Evolutionary conservation across 2,888 invertebrate species (phyloP), one percentile per base, ranked within the genome.

Genomic region (Notodonta dromedarius): DNA sequence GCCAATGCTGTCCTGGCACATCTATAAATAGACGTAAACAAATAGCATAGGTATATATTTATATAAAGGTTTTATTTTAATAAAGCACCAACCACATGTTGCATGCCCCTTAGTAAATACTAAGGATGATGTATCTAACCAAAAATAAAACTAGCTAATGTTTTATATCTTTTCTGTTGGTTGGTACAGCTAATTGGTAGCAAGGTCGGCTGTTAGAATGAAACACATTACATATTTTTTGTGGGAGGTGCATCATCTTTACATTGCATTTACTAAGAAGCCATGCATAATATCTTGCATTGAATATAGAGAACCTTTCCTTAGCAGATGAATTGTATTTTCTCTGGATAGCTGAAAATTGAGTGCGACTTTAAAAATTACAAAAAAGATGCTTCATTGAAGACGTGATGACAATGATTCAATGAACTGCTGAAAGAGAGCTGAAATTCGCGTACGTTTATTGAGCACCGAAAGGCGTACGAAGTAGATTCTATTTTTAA

Each of bases 11-110:
- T 9, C 60, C 61, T 61, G 62, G 58, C 62, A 61, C 56, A 35
- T 46, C 56, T 71, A 65, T 62, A 62, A 63, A 67, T 69, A 71
- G 67, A 61, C 53, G 52, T 56, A 61, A 63, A 63, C 56, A 50
- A 50, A 50, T 50, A 50, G 1, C 24, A 24, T 24, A 24, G 1
- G 24, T 24, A n/a, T n/a, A n/a, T n/a, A 24, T 24, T 24, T 24
- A 24, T 24, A 24, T 24, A 24, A 24, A 24, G 24, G 24, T 24
- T 24, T 24, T 24, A 24, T 24, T 24, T 2, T 24, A 24, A 24
- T 24, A 24, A 24, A 2, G 24, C 24, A 24, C 24, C 24, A 24
- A 24, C 24, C 24, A 24, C 24, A 24, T 24, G 1, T 24, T 24
- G 24, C 24, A 24, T 24, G 24, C 24, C 24, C 24, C 24, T 24